Evolutionary conservation across 2,888 invertebrate genomes (phyloP).

Genomic region (Polydrusus pterygomalis): DNA sequence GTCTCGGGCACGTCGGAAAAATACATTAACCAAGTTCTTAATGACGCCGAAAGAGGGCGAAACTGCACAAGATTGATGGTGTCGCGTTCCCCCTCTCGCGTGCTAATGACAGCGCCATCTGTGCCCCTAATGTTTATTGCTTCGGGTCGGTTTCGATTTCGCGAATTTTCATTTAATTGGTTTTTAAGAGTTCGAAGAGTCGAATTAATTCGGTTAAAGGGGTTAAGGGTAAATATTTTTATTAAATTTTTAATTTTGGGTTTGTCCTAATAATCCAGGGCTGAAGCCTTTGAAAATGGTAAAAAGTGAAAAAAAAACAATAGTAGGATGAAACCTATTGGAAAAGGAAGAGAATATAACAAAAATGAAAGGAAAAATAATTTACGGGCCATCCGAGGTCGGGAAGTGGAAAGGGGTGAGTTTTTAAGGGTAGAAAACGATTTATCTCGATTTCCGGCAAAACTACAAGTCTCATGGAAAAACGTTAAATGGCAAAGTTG

Average conservation of each 20-base stretch:
- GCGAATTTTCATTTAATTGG: constrained; percentile 56
- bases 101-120: constrained; percentile 56
- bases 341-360: too few relatives aligned
- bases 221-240: not conserved
- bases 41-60: constrained; percentile 54
- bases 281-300: too few relatives aligned
- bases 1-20: constrained; percentile 49
- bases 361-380: too few relatives aligned
- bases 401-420: too few relatives aligned
- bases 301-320: too few relatives aligned
- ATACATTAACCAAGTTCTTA: constrained; percentile 55
- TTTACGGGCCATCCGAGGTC: too few relatives aligned
- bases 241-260: not conserved
- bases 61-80: constrained; percentile 55
- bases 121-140: constrained; percentile 55
- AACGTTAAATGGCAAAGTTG: too few relatives aligned
- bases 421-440: too few relatives aligned
- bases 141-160: constrained; percentile 53
- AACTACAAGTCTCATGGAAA: too few relatives aligned
- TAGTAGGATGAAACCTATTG: too few relatives aligned
- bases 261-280: too few relatives aligned
- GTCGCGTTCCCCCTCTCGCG: constrained; percentile 46
- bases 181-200: constrained; percentile 48
- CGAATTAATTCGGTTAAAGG: constrained; percentile 37
- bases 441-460: too few relatives aligned